A percentile compares a stretch with the other conserved stretches of the same genome.
phyloP scores from a whole-genome alignment of 53 echinoderm and acorn worm species.

The Apostichopus leukothele region DNA sequence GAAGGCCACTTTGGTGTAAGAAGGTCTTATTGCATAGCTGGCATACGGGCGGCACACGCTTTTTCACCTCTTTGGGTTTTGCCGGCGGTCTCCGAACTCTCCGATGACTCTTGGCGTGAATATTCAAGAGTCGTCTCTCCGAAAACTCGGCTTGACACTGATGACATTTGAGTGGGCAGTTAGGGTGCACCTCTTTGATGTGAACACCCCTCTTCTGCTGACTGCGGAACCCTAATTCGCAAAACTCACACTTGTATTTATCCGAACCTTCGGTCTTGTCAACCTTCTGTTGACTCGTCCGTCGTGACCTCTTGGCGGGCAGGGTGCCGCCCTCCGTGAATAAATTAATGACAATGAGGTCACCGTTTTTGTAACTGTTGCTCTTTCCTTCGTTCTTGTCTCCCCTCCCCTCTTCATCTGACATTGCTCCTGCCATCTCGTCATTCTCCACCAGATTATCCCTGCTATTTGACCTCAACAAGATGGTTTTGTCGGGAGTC shows the following conservation, averaged over 20 bases:
- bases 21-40: constrained; percentile 38
- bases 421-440: neutral
- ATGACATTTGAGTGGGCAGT: constrained; percentile 20
- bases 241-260: constrained; percentile 30
- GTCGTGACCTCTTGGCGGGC: neutral
- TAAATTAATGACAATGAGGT: constrained; percentile 45
- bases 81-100: neutral
- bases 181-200: constrained; percentile 9
- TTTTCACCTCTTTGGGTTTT: constrained; percentile 17
- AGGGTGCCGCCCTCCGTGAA: constrained; percentile 32
- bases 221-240: constrained; percentile 3
- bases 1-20: constrained; percentile 33
- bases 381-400: neutral
- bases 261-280: neutral
- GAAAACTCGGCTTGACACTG: constrained; percentile 21
- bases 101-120: constrained; percentile 12
- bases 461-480: neutral
- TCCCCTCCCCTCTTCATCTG: neutral
- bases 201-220: constrained; percentile 32
- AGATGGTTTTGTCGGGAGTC: neutral
- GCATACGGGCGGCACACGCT: constrained; percentile 25
- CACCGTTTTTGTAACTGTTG: constrained; percentile 25
- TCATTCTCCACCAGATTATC: constrained; percentile 6
- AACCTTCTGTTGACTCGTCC: neutral
- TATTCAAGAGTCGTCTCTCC: constrained; percentile 4